Conservation (phyloP, 2,888 invertebrate genomes). For the Hirtodrosophila confusa region DNA sequence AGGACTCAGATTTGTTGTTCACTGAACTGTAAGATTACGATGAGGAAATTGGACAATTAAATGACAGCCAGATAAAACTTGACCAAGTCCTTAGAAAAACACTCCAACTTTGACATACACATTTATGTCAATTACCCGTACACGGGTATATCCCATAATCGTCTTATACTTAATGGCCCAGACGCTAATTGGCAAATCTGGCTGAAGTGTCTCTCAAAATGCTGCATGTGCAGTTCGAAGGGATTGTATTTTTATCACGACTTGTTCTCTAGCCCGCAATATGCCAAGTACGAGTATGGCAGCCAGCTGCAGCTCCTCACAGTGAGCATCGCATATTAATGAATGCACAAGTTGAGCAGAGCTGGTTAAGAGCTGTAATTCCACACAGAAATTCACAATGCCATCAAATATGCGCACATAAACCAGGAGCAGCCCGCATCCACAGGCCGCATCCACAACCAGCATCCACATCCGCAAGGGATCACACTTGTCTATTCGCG, state of each 20-base stretch:
- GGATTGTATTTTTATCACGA: constrained; percentile 26
- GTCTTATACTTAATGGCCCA: constrained; percentile 1
- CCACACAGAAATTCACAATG: constrained; percentile 50
- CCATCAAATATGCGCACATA: constrained; percentile 55
- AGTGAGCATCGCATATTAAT: constrained; percentile 39
- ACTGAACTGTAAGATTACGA: too few relatives aligned
- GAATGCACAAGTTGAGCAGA: constrained; percentile 21
- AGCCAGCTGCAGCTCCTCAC: background rate
- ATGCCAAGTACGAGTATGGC: background rate
- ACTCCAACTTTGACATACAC: background rate
- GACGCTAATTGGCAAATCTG: constrained; percentile 30
- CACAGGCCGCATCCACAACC: constrained; percentile 20
- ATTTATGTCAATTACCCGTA: too few relatives aligned
- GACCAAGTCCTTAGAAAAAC: background rate
- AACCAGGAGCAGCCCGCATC: constrained; percentile 30
- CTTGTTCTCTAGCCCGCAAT: constrained; percentile 19
- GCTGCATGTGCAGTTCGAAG: constrained; percentile 19
- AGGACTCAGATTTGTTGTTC: too few relatives aligned
- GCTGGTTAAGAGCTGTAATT: constrained; percentile 43
- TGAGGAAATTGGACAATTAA: background rate
- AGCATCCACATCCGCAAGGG: constrained; percentile 51
- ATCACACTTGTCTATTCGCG: constrained; percentile 76
- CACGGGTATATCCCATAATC: constrained; percentile 2
- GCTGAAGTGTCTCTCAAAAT: constrained; percentile 6
- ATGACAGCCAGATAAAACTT: background rate